Conservation (phyloP, 2,888 invertebrate species). For the Piscicola geometra region DNA sequence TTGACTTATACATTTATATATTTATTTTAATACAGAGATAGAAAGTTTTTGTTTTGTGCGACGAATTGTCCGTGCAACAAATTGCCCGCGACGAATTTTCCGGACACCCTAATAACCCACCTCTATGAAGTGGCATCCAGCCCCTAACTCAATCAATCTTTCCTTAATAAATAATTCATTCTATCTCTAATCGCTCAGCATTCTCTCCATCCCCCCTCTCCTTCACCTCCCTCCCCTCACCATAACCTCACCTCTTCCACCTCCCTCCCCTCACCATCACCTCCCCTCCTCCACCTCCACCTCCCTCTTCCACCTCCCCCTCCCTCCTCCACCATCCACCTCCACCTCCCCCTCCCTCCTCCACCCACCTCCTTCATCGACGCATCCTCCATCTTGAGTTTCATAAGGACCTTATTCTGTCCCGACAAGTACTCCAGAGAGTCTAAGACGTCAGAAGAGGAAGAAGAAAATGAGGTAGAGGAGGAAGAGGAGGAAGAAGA, state of each 20-base stretch:
- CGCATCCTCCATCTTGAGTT: constrained; percentile 49
- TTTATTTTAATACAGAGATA: too few relatives aligned
- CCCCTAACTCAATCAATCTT: too few relatives aligned
- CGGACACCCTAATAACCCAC: too few relatives aligned
- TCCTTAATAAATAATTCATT: too few relatives aligned
- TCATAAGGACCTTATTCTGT: constrained; percentile 50
- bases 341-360: too few relatives aligned
- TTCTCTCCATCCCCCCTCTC: background rate
- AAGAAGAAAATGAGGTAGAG: constrained; percentile 45
- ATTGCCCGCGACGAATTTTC: too few relatives aligned
- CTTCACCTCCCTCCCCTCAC: background rate
- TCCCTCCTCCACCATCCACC: background rate
- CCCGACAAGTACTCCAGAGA: constrained; percentile 52
- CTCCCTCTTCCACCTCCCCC: background rate
- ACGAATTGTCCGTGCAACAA: too few relatives aligned
- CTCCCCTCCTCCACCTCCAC: too few relatives aligned
- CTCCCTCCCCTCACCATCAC: constrained; percentile 40
- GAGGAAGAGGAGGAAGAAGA: background rate
- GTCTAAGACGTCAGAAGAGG: constrained; percentile 47
- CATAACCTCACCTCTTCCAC: background rate
- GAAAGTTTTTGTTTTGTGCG: too few relatives aligned
- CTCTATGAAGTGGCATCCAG: too few relatives aligned
- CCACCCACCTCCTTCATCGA: constrained; percentile 45
- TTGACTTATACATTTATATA: too few relatives aligned
- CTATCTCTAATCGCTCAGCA: too few relatives aligned